Conservation (phyloP, 1,140 invertebrate genomes). For the Trialeurodes vaporariorum region DNA sequence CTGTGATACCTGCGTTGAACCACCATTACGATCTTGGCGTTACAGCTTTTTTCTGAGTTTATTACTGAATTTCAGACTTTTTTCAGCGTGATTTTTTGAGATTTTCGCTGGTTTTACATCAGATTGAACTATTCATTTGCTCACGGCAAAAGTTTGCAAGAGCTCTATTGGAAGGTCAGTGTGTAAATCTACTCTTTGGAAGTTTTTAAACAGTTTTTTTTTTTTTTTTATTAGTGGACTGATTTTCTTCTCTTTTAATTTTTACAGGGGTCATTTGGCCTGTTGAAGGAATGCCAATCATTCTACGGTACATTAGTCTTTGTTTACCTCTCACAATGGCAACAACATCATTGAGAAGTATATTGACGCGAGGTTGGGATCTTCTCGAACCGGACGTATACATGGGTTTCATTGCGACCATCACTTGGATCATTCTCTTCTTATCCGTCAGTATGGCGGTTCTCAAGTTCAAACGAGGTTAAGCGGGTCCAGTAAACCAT, state of each 20-base stretch:
- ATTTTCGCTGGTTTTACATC: too few species aligned
- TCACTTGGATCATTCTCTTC: conserved; percentile 73
- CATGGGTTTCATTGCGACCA: conserved; percentile 70
- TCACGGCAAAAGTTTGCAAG: too few species aligned
- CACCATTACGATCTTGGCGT: too few species aligned
- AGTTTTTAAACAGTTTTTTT: too few species aligned
- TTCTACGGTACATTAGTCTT: conserved; percentile 63
- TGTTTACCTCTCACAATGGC: conserved; percentile 82
- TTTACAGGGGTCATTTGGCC: conserved; percentile 61
- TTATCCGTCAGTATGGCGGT: conserved; percentile 63
- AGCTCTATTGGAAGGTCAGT: too few species aligned
- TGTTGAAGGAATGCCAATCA: conserved; percentile 54
- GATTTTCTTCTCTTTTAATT: conserved; percentile 3
- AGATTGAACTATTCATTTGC: too few species aligned
- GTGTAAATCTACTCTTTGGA: too few species aligned
- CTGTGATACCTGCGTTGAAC: too few species aligned
- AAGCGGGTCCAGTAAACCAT: conserved; percentile 24
- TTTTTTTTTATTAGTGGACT: too few species aligned
- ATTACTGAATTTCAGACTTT: too few species aligned
- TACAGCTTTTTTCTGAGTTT: too few species aligned
- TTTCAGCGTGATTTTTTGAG: too few species aligned
- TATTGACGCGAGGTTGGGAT: conserved; percentile 78
- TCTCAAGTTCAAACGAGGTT: conserved; percentile 73
- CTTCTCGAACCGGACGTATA: conserved; percentile 66
- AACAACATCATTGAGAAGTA: conserved; percentile 77